A percentile compares a stretch with the other conserved stretches of the same genome.
phyloP scores from a whole-genome alignment of 2,888 invertebrate genomes.

The Boloria selene region DNA sequence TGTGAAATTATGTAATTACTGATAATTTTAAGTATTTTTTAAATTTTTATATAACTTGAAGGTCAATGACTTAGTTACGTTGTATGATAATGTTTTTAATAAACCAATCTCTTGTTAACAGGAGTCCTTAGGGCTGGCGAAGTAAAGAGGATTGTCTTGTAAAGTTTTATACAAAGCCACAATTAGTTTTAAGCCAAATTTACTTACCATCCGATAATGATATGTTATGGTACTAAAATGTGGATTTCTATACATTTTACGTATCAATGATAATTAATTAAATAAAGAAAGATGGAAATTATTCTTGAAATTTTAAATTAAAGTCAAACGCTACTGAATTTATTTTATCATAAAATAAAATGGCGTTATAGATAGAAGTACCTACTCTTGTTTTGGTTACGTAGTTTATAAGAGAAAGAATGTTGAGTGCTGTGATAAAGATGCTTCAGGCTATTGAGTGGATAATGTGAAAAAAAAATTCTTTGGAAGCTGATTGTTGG shows the following conservation, averaged over 20 bases:
- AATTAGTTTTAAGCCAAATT: constrained; percentile 57
- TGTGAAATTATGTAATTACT: neutral
- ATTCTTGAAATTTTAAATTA: neutral
- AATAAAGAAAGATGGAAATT: neutral
- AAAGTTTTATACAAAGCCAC: constrained; percentile 49
- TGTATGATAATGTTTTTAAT: neutral
- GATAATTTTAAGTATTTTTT: too few species aligned
- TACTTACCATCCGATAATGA: constrained; percentile 19
- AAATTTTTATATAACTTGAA: too few species aligned
- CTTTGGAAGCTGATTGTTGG: constrained; percentile 27
- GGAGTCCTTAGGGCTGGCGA: constrained; percentile 26
- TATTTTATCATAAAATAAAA: neutral
- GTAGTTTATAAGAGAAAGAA: constrained; percentile 65
- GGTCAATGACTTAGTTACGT: neutral
- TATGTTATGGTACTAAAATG: neutral
- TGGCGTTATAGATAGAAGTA: constrained; percentile 9
- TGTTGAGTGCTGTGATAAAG: constrained; percentile 75
- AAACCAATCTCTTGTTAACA: constrained; percentile 10
- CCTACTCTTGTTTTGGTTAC: constrained; percentile 29
- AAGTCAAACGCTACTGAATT: neutral
- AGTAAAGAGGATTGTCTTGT: constrained; percentile 34
- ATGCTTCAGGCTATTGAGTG: constrained; percentile 59
- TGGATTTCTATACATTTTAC: too few species aligned
- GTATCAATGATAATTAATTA: neutral
- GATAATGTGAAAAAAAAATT: constrained; percentile 38